These are phyloP conservation scores for Lepidocyrtoides sp. DNA, from an alignment of 2,888 invertebrate genomes.

Conservation along the genomic window DNA sequence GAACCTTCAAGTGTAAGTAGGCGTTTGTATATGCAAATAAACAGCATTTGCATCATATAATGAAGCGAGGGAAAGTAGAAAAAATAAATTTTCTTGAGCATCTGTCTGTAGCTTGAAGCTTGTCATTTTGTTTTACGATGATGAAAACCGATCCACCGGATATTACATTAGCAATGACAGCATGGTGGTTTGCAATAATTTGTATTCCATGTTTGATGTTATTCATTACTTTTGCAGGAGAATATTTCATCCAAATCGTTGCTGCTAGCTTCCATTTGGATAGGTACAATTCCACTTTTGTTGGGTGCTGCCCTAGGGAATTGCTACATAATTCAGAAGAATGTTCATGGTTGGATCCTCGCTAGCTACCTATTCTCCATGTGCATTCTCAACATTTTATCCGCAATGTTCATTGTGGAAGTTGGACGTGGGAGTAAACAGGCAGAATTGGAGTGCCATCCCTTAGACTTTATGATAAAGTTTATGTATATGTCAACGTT, in stretches of 20 bases:
- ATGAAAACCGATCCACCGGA: no score
- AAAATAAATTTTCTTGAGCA: not conserved
- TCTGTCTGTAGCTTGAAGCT: no score
- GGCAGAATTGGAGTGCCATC: conserved; percentile 41
- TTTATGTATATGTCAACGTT: conserved; percentile 78
- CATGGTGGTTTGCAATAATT: not conserved
- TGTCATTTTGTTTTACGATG: no score
- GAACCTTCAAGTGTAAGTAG: conserved; percentile 42
- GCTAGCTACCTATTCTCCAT: conserved; percentile 78
- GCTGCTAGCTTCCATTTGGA: conserved; percentile 68
- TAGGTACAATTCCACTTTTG: conserved; percentile 73
- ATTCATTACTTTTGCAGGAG: conserved; percentile 40
- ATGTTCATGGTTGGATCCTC: conserved; percentile 81
- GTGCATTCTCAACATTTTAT: conserved; percentile 75
- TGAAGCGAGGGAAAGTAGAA: no score
- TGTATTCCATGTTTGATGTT: not conserved
- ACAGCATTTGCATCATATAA: not conserved
- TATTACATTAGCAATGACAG: no score
- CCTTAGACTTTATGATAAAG: conserved; percentile 73
- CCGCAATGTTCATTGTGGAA: conserved; percentile 52
- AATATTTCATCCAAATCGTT: conserved; percentile 58
- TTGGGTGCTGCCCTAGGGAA: conserved; percentile 74
- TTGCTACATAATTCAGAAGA: conserved; percentile 72
- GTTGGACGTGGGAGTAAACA: not conserved
- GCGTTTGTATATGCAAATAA: not conserved